phyloP scores from a whole-genome alignment of 2,113 vertebrate species.

The Periophthalmus modestus region DNA sequence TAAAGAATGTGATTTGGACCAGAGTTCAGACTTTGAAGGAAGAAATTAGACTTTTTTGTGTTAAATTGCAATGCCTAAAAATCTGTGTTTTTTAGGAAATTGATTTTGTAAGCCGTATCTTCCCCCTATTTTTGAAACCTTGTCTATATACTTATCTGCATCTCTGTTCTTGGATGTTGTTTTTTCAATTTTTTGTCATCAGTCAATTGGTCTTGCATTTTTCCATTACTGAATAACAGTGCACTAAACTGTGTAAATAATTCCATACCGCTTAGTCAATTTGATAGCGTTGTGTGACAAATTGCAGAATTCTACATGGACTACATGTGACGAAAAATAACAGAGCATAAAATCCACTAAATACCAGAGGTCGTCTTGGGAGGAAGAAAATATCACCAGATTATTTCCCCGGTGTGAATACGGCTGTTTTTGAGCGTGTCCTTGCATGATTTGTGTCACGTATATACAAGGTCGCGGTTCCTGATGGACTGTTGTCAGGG shows the following conservation, averaged over 20 bases:
- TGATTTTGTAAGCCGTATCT: too few species aligned
- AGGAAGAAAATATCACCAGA: neutral
- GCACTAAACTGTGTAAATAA: too few species aligned
- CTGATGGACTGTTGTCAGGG: constrained; percentile 53
- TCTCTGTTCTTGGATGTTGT: too few species aligned
- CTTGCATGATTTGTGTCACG: constrained; percentile 23
- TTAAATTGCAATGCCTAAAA: too few species aligned
- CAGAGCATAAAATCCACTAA: neutral
- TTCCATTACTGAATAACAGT: neutral
- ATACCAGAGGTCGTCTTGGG: neutral
- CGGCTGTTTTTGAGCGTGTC: constrained; percentile 14
- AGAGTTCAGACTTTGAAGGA: too few species aligned
- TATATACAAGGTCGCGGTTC: constrained; percentile 43
- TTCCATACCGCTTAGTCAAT: too few species aligned
- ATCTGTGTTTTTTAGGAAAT: too few species aligned
- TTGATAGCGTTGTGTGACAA: neutral
- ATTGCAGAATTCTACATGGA: neutral
- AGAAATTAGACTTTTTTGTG: too few species aligned
- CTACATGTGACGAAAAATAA: neutral
- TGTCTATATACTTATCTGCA: too few species aligned
- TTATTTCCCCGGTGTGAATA: neutral
- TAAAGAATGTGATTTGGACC: too few species aligned
- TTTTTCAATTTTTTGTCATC: too few species aligned
- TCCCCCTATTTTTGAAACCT: too few species aligned
- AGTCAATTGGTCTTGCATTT: neutral